phyloP scores from a whole-genome alignment of 1,140 invertebrate species.

The Chironomus tepperi region DNA sequence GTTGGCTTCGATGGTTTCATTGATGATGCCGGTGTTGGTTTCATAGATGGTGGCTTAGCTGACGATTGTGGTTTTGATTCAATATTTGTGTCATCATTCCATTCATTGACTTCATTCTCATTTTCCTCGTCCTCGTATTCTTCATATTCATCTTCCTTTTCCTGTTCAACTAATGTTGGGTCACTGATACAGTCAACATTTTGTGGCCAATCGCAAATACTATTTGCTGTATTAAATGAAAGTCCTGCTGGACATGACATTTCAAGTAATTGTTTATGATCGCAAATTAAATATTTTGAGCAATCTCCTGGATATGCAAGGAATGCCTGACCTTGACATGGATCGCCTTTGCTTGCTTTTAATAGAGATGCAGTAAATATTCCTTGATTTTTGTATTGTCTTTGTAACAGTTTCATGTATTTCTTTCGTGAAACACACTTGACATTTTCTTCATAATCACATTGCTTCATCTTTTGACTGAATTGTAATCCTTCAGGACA shows the following conservation, averaged over 20 bases:
- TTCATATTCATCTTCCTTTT: background rate
- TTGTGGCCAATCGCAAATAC: constrained; percentile 70
- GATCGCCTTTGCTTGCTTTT: constrained; percentile 38
- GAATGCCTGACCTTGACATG: constrained; percentile 56
- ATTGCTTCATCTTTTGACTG: constrained; percentile 52
- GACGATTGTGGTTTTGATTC: constrained; percentile 26
- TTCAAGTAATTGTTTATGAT: constrained; percentile 57
- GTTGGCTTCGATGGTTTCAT: constrained; percentile 29
- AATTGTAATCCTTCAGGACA: constrained; percentile 63
- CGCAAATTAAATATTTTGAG: constrained; percentile 61
- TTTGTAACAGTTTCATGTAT: constrained; percentile 30
- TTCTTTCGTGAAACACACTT: constrained; percentile 35
- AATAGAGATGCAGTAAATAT: background rate
- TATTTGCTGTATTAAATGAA: constrained; percentile 62
- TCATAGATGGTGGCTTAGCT: constrained; percentile 25
- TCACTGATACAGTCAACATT: background rate
- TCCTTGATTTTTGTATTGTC: constrained; percentile 27
- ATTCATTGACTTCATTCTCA: constrained; percentile 26
- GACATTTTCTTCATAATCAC: constrained; percentile 46
- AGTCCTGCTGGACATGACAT: constrained; percentile 39
- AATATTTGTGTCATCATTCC: constrained; percentile 16
- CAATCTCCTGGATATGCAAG: constrained; percentile 58
- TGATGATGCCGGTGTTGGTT: constrained; percentile 27
- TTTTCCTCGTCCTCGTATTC: constrained; percentile 3
- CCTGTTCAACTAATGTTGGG: background rate